Percentiles rank a stretch among this genome's conserved stretches.
Evolutionary conservation across 1,140 invertebrate species (phyloP).

Genomic region (Dinothrombium tinctorium): DNA sequence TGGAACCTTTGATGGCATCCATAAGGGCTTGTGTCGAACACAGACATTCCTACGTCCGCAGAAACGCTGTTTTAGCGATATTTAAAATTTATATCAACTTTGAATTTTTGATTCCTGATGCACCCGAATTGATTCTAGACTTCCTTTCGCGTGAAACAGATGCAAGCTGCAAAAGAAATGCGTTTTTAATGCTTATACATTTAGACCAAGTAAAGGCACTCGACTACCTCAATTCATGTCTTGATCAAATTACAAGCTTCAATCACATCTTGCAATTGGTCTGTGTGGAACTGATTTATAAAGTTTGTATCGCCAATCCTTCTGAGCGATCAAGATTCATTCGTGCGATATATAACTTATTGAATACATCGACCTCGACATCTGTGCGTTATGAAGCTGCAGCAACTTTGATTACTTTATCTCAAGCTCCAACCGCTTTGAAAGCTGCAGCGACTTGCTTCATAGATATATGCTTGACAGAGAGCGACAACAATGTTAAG

Average conservation of each 20-base stretch:
- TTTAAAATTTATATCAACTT: constrained; percentile 98
- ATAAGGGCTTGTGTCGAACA: constrained; percentile 87
- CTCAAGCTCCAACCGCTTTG: constrained; percentile 82
- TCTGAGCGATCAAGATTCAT: constrained; percentile 86
- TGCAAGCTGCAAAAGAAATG: constrained; percentile 96
- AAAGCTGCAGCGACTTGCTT: constrained; percentile 93
- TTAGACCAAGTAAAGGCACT: constrained; percentile 74
- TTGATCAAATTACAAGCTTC: constrained; percentile 66
- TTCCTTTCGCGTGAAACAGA: constrained; percentile 92
- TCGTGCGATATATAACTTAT: constrained; percentile 86
- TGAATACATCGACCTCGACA: constrained; percentile 71
- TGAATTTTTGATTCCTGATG: constrained; percentile 94
- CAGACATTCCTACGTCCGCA: constrained; percentile 85
- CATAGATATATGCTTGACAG: constrained; percentile 93
- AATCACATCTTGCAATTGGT: constrained; percentile 94
- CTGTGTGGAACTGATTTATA: constrained; percentile 97
- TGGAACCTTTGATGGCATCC: constrained; percentile 94
- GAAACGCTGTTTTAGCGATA: constrained; percentile 94
- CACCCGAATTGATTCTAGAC: constrained; percentile 79
- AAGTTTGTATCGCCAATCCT: constrained; percentile 94
- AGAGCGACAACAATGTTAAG: constrained; percentile 99
- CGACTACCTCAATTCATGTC: constrained; percentile 70
- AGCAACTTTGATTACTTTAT: constrained; percentile 96
- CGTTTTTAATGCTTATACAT: constrained; percentile 95
- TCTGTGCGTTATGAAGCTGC: constrained; percentile 96